A percentile compares a stretch with the other conserved stretches of the same genome.
Conservation (phyloP, 2,797 vertebrate genomes). For the Cheirogaleus major region DNA sequence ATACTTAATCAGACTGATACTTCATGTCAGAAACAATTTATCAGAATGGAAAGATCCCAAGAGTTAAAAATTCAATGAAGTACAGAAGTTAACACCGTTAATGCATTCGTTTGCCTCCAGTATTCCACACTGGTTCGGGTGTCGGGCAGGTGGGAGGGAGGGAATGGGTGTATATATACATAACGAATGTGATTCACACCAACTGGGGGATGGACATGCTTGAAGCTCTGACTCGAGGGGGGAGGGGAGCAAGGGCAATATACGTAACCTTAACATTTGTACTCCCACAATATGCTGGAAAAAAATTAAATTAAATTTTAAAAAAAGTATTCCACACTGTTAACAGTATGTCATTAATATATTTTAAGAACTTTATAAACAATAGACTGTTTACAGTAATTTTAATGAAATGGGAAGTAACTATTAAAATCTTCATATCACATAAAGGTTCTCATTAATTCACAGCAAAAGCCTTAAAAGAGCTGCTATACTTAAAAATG, state of each 20-base stretch:
- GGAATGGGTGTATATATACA: too few relatives aligned
- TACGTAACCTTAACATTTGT: too few relatives aligned
- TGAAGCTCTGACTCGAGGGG: too few relatives aligned
- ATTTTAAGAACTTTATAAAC: background rate
- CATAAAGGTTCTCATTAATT: background rate
- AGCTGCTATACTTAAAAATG: background rate
- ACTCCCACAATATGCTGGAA: too few relatives aligned
- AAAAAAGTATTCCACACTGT: background rate
- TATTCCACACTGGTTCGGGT: background rate
- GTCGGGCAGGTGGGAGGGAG: too few relatives aligned
- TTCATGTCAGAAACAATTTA: background rate
- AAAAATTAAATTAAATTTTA: too few relatives aligned
- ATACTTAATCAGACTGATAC: background rate
- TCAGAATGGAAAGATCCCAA: background rate
- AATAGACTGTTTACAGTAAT: background rate
- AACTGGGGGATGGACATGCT: too few relatives aligned
- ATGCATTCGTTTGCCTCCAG: background rate
- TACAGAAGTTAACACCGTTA: background rate
- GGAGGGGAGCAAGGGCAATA: too few relatives aligned
- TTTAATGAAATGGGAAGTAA: constrained; percentile 9
- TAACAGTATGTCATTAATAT: background rate
- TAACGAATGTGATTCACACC: too few relatives aligned
- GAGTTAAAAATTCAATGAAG: background rate
- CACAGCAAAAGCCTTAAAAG: background rate
- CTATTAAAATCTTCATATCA: background rate